Evolutionary conservation across 2,888 invertebrate genomes (phyloP).

Genomic region (Philereme vetulata): DNA sequence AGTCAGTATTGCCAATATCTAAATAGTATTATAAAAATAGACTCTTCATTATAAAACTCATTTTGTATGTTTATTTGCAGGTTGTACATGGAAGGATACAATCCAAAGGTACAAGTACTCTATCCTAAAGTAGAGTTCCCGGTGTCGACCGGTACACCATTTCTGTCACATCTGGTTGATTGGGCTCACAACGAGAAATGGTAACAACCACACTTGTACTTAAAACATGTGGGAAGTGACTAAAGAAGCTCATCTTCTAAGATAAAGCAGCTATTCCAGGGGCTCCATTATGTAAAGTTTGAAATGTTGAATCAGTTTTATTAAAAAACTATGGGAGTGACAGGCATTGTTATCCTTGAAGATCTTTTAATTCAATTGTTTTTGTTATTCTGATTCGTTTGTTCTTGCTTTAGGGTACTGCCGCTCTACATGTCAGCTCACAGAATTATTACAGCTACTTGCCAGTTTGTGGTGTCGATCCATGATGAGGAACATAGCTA

Average conservation of each 20-base stretch:
- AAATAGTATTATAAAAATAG: background rate
- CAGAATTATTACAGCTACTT: constrained; percentile 15
- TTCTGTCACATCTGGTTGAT: constrained; percentile 89
- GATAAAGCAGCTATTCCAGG: too few relatives aligned
- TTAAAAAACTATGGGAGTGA: too few relatives aligned
- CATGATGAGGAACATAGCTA: constrained; percentile 85
- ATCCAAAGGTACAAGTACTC: constrained; percentile 87
- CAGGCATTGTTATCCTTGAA: too few relatives aligned
- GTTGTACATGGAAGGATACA: constrained; percentile 88
- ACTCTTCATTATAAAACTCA: too few relatives aligned
- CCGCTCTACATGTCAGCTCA: constrained; percentile 20
- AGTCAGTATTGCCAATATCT: constrained; percentile 38
- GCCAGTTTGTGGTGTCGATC: constrained; percentile 18
- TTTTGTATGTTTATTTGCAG: constrained; percentile 59
- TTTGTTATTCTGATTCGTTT: too few relatives aligned
- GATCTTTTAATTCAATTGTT: too few relatives aligned
- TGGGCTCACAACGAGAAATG: constrained; percentile 92
- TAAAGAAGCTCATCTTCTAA: too few relatives aligned
- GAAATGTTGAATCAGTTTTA: too few relatives aligned
- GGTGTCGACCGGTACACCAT: constrained; percentile 92
- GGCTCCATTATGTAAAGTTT: too few relatives aligned
- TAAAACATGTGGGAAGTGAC: too few relatives aligned
- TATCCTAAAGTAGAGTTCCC: constrained; percentile 90
- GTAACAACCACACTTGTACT: constrained; percentile 49
- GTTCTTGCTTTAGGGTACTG: constrained; percentile 9